phyloP scores from a whole-genome alignment of 2,797 vertebrate genomes.

The Sebastes goodei region DNA sequence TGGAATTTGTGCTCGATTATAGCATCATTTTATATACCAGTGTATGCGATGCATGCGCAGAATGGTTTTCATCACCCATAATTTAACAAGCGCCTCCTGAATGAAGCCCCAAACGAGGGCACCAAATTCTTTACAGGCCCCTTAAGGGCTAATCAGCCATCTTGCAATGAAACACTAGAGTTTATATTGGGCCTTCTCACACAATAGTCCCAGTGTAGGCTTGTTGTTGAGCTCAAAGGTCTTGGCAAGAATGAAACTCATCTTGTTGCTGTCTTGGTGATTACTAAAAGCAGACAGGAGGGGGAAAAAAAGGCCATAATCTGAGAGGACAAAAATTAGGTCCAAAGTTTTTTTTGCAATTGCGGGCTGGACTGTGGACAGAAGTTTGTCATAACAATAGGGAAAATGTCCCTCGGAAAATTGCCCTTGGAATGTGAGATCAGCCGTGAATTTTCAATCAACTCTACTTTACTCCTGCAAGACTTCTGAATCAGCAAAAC shows the following conservation, averaged over 20 bases:
- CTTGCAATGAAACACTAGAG: conserved; percentile 69
- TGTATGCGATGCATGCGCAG: conserved; percentile 8
- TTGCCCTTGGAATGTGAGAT: conserved; percentile 48
- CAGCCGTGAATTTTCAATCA: conserved; percentile 41
- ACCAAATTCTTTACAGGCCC: conserved; percentile 69
- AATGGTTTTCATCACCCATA: conserved; percentile 59
- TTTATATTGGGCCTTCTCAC: conserved; percentile 66
- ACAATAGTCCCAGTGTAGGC: conserved; percentile 65
- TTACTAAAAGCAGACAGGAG: conserved; percentile 38
- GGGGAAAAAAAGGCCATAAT: conserved; percentile 31
- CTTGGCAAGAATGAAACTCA: conserved; percentile 54
- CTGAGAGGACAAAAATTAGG: conserved; percentile 12
- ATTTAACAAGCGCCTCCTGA: conserved; percentile 66
- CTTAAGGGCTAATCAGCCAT: conserved; percentile 77
- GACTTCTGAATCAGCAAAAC: conserved; percentile 50
- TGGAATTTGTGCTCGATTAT: conserved; percentile 50
- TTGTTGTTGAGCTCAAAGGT: conserved; percentile 64
- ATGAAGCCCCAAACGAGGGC: conserved; percentile 47
- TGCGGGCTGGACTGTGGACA: not conserved
- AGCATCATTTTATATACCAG: conserved; percentile 43
- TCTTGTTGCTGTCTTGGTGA: conserved; percentile 52
- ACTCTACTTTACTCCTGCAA: conserved; percentile 9
- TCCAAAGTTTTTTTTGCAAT: conserved; percentile 14
- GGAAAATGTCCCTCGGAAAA: conserved; percentile 16
- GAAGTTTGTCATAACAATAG: conserved; percentile 22